A percentile compares a stretch with the other conserved stretches of the same genome.
These are phyloP conservation scores for Schizopygopsis pylzovi DNA, from an alignment of 2,797 vertebrate genomes.

Conservation along the genomic window DNA sequence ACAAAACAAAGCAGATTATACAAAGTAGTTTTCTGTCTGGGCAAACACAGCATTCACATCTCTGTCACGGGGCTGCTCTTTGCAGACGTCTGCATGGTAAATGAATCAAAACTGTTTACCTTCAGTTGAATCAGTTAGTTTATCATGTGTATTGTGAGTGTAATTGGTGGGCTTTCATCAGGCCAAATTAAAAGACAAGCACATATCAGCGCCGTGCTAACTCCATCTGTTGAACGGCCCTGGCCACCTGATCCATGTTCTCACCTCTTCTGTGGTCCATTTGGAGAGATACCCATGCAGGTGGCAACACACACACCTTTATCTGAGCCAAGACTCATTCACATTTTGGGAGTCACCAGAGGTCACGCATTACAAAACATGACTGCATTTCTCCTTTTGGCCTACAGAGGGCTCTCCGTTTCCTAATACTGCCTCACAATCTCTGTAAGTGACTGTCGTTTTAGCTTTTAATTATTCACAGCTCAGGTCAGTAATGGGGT, in stretches of 20 bases:
- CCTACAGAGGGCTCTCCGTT: slow-evolving; percentile 49
- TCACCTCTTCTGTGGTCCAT: slow-evolving; percentile 54
- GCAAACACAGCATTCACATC: slow-evolving; percentile 21
- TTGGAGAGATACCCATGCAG: slow-evolving; percentile 48
- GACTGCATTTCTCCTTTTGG: slow-evolving; percentile 9
- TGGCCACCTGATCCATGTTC: slow-evolving; percentile 48
- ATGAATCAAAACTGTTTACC: slow-evolving; percentile 44
- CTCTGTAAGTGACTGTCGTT: not conserved
- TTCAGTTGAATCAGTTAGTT: slow-evolving; percentile 52
- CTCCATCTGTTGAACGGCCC: slow-evolving; percentile 60
- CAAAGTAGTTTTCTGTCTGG: slow-evolving; percentile 28
- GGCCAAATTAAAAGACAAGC: slow-evolving; percentile 62
- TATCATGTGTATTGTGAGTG: slow-evolving; percentile 59
- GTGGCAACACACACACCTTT: slow-evolving; percentile 55
- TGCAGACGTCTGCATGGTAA: slow-evolving; percentile 33
- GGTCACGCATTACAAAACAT: slow-evolving; percentile 29
- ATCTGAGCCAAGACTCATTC: slow-evolving; percentile 43
- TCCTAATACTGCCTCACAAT: slow-evolving; percentile 1
- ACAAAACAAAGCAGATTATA: slow-evolving; percentile 10
- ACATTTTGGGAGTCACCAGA: slow-evolving; percentile 43
- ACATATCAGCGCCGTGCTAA: slow-evolving; percentile 54
- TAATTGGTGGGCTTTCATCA: slow-evolving; percentile 58
- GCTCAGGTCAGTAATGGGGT: slow-evolving; percentile 14
- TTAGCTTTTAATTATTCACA: slow-evolving; percentile 22
- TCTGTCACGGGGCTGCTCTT: not conserved